Evolutionary conservation across 1,140 invertebrate species (phyloP), one percentile per base, ranked within the genome.

Genomic region (Epicauta chinensis): DNA sequence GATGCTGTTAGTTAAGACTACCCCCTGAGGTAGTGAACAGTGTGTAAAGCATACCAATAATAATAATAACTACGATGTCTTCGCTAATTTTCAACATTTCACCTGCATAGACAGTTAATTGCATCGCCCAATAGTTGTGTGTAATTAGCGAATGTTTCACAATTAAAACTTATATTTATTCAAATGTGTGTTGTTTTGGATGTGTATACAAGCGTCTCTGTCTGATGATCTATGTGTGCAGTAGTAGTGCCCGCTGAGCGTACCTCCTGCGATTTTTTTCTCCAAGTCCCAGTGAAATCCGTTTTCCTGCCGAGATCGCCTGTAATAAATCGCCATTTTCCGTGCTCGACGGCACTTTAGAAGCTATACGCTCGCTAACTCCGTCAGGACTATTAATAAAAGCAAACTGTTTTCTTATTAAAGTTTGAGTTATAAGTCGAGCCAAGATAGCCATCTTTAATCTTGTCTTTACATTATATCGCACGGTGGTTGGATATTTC

Each of bases 1-100:
- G 67, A 68, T 66, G 64, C 61, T 67, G 64, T 66, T 66, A 63
- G 53, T 65, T 61, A 61, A 34, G 59, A 63, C 61, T 65, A 66
- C 65, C 65, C 67, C 67, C 67, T 45, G 64, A 63, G 67, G 67
- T 64, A 60, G 61, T 59, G 61, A 67, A 67, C 67, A 67, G 54
- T 58, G 53, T 56, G 59, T 53, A 39, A 47, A 47, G 34, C 45
- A 36, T 47, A 37, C 45, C 23, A 23, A 23, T 23, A 23, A 7
- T 23, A 23, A 5, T 23, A 23, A 23, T 23, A 23, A 23, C 23
- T 23, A 23, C 23, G 4, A 2, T 23, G 4, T 7, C 7, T 23
- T 23, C 7, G 23, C 7, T 23, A 23, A 23, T 23, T 23, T n/a
- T 23, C 4, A 23, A 23, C 23, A 23, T 23, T 23, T 3, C 4